Evolutionary conservation across 2,113 vertebrate species (phyloP).

Genomic region (Plecturocebus donacophilus): DNA sequence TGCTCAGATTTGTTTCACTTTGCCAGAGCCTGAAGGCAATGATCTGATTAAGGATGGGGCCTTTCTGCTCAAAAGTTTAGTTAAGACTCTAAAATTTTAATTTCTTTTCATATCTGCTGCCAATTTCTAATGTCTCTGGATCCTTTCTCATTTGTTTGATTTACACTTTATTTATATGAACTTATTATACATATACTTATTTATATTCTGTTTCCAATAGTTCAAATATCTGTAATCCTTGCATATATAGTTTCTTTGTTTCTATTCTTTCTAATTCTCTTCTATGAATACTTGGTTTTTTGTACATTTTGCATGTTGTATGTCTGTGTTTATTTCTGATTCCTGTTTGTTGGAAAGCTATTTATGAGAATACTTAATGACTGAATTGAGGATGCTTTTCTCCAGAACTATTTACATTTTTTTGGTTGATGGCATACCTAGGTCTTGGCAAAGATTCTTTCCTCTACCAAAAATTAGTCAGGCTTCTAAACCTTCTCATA

Average conservation of each 20-base stretch:
- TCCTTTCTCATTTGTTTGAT: not conserved
- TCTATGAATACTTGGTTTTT: not conserved
- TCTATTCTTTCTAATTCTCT: not conserved
- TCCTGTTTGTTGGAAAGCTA: not conserved
- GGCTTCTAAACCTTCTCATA: not conserved
- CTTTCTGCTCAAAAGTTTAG: not conserved
- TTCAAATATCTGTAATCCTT: not conserved
- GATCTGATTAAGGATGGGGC: not conserved
- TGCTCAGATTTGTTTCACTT: not conserved
- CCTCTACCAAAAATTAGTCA: not conserved
- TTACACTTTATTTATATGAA: not conserved
- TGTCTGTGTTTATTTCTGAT: not conserved
- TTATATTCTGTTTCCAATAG: not conserved
- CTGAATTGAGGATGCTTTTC: not conserved
- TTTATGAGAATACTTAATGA: not conserved
- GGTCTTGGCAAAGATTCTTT: not conserved
- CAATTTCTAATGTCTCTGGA: not conserved
- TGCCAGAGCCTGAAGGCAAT: not conserved
- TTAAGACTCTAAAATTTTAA: not conserved
- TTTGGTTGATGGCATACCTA: not conserved
- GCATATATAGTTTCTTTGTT: not conserved
- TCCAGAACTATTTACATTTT: not conserved
- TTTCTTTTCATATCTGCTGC: not conserved
- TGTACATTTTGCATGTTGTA: not conserved
- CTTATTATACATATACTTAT: not conserved